Base-by-base conservation (phyloP, 2,888 invertebrate species). In the Imbricaverruca yamaguchii region DNA sequence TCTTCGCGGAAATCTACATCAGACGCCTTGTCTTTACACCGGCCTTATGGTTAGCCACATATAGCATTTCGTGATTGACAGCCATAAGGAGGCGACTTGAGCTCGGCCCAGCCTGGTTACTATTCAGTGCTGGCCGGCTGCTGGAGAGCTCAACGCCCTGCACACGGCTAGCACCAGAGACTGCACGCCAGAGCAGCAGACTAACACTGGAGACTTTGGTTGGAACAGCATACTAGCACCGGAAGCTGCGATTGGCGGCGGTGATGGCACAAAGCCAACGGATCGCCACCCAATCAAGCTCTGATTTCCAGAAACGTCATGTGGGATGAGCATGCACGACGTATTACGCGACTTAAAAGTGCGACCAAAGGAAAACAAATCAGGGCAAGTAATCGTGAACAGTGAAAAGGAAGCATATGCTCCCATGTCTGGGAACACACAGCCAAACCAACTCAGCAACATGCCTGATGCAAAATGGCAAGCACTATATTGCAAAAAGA, bases 51-150 rank as follows among this genome's bases (percentile, higher is more conserved):
- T 12, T 12, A 12, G 23, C 67, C 25, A 11, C 67, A 67, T 67
- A 67, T 67, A 25, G 67, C 67, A 10, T 9, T 67, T 67, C 67
- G 67, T 67, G 67, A 67, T 67, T 67, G 67, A 67, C 67, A 67
- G 67, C 67, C 9, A 12, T 67, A 21, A 67, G 67, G 23, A 12
- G 25, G 67, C 25, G 11, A 67, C 23, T 67, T 23, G 25, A 21
- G 23, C 67, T 11, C 11, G 67, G 11, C 67, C 23, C 23, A 11
- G 67, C 67, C 23, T 25, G 23, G n/a, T 67, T 67, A 67, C 23
- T 67, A 67, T 67, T 67, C 67, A 23, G 67, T 25, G 10, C 23
- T 25, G 23, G 12, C 23, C 67, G 25, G 67, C 10, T n/a, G 21
- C 18, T 21, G 67, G 67, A 12, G 11, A 11, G 23, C 67, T 21